These are phyloP conservation scores for Gymnoscopelus braueri DNA, from an alignment of 2,797 vertebrate genomes.

Conservation along the genomic window DNA sequence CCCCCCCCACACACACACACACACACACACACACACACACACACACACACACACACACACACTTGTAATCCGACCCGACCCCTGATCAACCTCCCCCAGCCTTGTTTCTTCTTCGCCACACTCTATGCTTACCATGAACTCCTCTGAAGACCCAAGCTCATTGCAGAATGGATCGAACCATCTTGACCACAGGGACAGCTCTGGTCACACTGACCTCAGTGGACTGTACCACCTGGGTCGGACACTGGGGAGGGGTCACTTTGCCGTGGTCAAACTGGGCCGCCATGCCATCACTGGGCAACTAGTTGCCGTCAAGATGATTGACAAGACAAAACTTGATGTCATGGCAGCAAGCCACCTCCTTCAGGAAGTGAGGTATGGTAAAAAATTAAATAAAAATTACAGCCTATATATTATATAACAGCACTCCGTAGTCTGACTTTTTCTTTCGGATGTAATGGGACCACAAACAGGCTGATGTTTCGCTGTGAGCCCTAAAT, in stretches of 20 bases:
- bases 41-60: not conserved
- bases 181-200: constrained; percentile 26
- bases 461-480: not conserved
- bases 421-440: not conserved
- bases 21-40: not conserved
- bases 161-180: constrained; percentile 27
- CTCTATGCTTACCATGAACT: constrained; percentile 61
- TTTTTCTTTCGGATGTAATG: constrained; percentile 5
- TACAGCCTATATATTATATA: not conserved
- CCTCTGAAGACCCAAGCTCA: constrained; percentile 28
- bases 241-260: constrained; percentile 89
- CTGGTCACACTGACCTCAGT: constrained; percentile 73
- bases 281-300: constrained; percentile 88
- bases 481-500: not conserved
- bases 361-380: constrained; percentile 87
- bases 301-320: constrained; percentile 90
- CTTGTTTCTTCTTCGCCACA: not conserved
- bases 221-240: constrained; percentile 89
- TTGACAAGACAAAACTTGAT: constrained; percentile 90
- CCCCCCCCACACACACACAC: not conserved
- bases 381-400: not conserved
- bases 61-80: not conserved
- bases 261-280: constrained; percentile 88
- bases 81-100: not conserved
- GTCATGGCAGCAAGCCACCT: constrained; percentile 85